Percentiles rank a stretch among this genome's conserved stretches.
Evolutionary conservation across 1,140 invertebrate genomes (phyloP).

Genomic region (Drosophila sechellia): DNA sequence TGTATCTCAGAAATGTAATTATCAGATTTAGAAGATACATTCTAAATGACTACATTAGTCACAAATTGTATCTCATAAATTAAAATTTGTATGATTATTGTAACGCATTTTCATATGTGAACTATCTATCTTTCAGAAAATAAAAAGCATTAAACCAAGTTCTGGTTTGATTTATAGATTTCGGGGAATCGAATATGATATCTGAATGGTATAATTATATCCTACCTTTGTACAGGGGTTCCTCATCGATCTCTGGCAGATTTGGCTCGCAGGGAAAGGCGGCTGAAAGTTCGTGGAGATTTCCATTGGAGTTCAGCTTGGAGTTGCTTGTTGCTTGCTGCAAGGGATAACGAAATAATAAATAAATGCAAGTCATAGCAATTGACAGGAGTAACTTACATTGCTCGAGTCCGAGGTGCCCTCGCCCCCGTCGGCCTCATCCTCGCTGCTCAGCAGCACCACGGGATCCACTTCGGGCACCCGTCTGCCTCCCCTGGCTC

Average conservation of each 20-base stretch:
- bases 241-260: conserved; percentile 71
- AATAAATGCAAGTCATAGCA: background rate
- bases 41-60: too few relatives aligned
- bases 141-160: too few relatives aligned
- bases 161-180: too few relatives aligned
- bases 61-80: too few relatives aligned
- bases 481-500: conserved; percentile 61
- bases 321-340: conserved; percentile 34
- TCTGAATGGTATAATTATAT: background rate
- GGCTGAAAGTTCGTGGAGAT: conserved; percentile 30
- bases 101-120: too few relatives aligned
- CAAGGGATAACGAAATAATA: background rate
- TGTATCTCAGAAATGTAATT: too few relatives aligned
- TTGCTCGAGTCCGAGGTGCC: conserved; percentile 41
- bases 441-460: conserved; percentile 88
- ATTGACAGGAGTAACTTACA: conserved; percentile 38
- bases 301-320: conserved; percentile 50
- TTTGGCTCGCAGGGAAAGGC: conserved; percentile 68
- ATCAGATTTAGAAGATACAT: too few relatives aligned
- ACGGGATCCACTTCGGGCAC: conserved; percentile 87
- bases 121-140: too few relatives aligned
- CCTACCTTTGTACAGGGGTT: conserved; percentile 71
- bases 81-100: too few relatives aligned
- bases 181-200: too few relatives aligned
- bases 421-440: conserved; percentile 84